Evolutionary conservation across 1,140 invertebrate genomes (phyloP), one percentile per base, ranked within the genome.

Genomic region (Ladona fulva): DNA sequence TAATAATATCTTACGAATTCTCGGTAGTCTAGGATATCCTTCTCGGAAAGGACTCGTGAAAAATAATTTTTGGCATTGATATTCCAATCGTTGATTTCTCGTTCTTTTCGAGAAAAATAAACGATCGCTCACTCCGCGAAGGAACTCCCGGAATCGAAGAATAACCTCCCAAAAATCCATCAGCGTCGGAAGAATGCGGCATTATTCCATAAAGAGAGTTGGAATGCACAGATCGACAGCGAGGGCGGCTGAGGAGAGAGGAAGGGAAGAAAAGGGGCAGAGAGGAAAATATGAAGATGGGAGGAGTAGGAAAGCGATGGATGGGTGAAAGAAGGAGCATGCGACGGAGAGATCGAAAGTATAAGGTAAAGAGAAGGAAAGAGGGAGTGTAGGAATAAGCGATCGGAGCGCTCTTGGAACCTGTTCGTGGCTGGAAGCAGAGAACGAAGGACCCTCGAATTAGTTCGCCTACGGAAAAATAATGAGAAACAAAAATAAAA

Each of bases 401-500:
- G 52, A 66, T 66, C n/a, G 52, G 52, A 19, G 52, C 52, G 52
- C 52, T 66, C 16, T 22, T 3, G 52, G 52, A 66, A 66, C 52
- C 52, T 6, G 52, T 66, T 66, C 52, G 52, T 52, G 44, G 44
- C 10, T 52, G 44, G 44, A 19, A 52, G 19, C 44, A 52, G 52
- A 22, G 52, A 66, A 66, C 52, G 52, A 16, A 22, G 3, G 52
- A 66, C 52, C 52, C 52, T 66, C 52, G 52, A 66, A 66, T 66
- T 66, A 66, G 52, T 66, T 66, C 52, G 52, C 52, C 52, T 66
- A 66, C 52, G 52, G 52, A 66, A 66, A 66, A 66, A 66, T 66
- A 66, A 66, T 66, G 52, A 66, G 52, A 66, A 66, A 66, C 52
- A 66, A 66, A 66, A 66, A 66, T 66, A 66, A 66, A 66, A 66